Evolutionary conservation across 1,140 invertebrate genomes (phyloP).

Genomic region (Nephotettix cincticeps): DNA sequence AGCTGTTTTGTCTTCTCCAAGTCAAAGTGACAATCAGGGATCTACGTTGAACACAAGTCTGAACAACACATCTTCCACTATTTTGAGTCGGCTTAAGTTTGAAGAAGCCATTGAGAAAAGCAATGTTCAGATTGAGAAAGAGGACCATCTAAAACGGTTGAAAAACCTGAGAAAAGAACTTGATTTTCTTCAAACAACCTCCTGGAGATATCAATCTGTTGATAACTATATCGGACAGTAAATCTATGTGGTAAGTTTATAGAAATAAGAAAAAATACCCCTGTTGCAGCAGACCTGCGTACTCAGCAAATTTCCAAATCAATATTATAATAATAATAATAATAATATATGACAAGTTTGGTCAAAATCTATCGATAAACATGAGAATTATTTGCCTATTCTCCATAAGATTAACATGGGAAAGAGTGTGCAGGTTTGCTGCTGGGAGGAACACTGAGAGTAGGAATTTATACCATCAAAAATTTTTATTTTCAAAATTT

Average conservation of each 20-base stretch:
- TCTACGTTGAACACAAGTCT: neutral
- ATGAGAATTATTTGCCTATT: no score
- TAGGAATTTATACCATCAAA: no score
- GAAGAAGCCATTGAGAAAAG: slow-evolving; percentile 28
- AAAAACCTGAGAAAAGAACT: slow-evolving; percentile 49
- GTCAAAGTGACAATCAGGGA: slow-evolving; percentile 17
- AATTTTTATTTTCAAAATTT: no score
- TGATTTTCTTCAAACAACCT: slow-evolving; percentile 49
- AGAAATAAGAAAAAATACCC: no score
- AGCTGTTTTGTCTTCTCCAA: slow-evolving; percentile 29
- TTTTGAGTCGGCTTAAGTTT: slow-evolving; percentile 22
- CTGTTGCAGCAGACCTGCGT: no score
- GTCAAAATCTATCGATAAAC: no score
- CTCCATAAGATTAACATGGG: no score
- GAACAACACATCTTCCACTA: neutral
- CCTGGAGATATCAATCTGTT: slow-evolving; percentile 51
- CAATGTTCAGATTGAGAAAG: slow-evolving; percentile 33
- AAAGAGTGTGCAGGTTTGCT: no score
- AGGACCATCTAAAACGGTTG: slow-evolving; percentile 49
- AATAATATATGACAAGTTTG: no score
- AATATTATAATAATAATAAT: no score
- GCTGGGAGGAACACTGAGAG: no score
- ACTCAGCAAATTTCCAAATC: no score
- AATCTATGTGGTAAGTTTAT: neutral
- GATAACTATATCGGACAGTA: slow-evolving; percentile 52